Conservation (phyloP, 1,140 invertebrate species). For the Subanguina moxae region DNA sequence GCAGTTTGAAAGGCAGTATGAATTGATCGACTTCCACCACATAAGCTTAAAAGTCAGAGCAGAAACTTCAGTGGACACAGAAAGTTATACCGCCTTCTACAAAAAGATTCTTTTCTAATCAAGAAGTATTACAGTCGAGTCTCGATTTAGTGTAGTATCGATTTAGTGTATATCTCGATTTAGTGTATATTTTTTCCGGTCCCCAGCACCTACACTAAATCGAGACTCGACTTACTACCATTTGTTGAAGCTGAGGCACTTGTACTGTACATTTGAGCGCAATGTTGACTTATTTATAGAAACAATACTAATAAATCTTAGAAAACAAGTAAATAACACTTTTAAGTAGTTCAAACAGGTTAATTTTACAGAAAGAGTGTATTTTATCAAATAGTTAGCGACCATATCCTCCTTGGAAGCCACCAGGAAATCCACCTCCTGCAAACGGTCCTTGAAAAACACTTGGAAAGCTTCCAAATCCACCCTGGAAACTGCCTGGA, state of each 20-base stretch:
- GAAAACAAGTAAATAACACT: neutral
- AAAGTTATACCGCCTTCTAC: slow-evolving; percentile 51
- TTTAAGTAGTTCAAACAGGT: neutral
- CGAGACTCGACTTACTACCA: too few relatives aligned
- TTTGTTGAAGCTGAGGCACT: neutral
- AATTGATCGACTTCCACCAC: slow-evolving; percentile 49
- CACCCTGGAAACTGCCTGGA: neutral
- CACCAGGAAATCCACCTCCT: neutral
- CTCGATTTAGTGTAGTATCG: too few relatives aligned
- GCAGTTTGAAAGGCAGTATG: slow-evolving; percentile 56
- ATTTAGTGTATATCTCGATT: too few relatives aligned
- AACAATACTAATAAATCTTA: neutral
- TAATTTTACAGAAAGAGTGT: neutral
- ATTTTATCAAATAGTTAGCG: neutral
- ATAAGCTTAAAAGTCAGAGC: slow-evolving; percentile 55
- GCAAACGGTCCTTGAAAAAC: neutral
- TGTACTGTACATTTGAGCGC: neutral
- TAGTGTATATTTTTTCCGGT: too few relatives aligned
- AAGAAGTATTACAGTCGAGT: too few relatives aligned
- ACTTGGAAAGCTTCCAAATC: neutral
- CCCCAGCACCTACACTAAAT: too few relatives aligned
- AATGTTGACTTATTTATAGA: neutral
- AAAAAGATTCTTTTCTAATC: slow-evolving; percentile 49
- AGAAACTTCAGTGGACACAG: slow-evolving; percentile 52
- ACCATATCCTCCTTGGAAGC: neutral